These are phyloP conservation scores for Calidris pugnax DNA, from an alignment of 2,113 vertebrate species.

Conservation along the genomic window DNA sequence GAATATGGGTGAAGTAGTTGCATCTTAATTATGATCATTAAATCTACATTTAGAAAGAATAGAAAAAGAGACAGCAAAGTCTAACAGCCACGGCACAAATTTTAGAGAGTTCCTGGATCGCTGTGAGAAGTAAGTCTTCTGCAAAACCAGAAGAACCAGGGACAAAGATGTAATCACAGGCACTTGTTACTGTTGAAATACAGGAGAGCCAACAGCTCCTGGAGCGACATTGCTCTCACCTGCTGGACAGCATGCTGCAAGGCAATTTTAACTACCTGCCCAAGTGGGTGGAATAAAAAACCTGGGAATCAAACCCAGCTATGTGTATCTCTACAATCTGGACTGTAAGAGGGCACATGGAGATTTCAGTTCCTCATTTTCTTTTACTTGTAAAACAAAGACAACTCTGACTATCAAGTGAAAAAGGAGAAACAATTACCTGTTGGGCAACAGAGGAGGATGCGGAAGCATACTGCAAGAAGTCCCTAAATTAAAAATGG, in stretches of 20 bases:
- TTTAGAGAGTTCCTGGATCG: neutral
- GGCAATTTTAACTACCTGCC: neutral
- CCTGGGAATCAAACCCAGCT: neutral
- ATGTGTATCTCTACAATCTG: neutral
- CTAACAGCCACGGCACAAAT: neutral
- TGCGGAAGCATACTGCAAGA: neutral
- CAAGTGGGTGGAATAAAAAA: neutral
- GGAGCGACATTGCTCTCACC: accelerated
- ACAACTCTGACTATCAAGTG: neutral
- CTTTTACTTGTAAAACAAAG: neutral
- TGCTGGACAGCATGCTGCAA: too few species aligned
- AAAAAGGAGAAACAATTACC: neutral
- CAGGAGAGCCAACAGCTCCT: neutral
- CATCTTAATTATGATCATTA: neutral
- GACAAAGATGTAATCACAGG: neutral
- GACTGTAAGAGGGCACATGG: neutral
- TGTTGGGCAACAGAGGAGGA: neutral
- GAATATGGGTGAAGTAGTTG: neutral
- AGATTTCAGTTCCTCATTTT: neutral
- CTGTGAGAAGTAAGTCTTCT: neutral
- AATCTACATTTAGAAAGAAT: neutral
- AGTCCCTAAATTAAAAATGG: neutral
- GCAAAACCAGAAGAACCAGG: neutral
- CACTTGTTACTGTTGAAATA: neutral
- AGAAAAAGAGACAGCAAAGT: neutral